Evolutionary conservation across 1,140 invertebrate species (phyloP).

Genomic region (Medauroidea extradentata): DNA sequence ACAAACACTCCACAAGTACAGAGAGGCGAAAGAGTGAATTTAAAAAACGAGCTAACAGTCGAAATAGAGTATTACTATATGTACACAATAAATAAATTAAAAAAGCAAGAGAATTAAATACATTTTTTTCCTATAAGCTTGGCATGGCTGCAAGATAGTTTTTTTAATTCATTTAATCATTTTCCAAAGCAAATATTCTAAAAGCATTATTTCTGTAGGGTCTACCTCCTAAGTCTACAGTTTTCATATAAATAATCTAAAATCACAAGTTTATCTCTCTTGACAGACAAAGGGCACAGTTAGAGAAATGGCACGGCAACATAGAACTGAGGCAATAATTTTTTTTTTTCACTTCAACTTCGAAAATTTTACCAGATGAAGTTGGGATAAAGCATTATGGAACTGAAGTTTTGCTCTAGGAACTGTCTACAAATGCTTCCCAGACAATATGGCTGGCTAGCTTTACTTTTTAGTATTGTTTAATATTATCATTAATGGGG

Average conservation of each 20-base stretch:
- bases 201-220: slow-evolving; percentile 6
- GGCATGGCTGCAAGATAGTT: slow-evolving; percentile 1
- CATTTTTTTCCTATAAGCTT: slow-evolving; percentile 13
- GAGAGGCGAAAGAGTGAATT: background rate
- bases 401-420: slow-evolving; percentile 8
- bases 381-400: slow-evolving; percentile 3
- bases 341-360: slow-evolving; percentile 8
- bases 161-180: background rate
- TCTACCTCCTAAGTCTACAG: slow-evolving; percentile 11
- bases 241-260: slow-evolving; percentile 22
- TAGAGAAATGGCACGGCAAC: slow-evolving; percentile 18
- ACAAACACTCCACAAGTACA: background rate
- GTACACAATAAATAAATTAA: slow-evolving; percentile 13
- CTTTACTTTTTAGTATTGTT: background rate
- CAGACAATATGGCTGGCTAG: slow-evolving; percentile 4
- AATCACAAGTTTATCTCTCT: slow-evolving; percentile 18
- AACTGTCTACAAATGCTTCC: slow-evolving; percentile 12
- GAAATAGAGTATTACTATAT: background rate
- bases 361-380: background rate
- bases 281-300: slow-evolving; percentile 17
- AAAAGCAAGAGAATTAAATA: slow-evolving; percentile 3
- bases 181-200: slow-evolving; percentile 19
- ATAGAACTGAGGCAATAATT: slow-evolving; percentile 5
- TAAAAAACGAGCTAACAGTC: background rate
- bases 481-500: background rate